Conservation (phyloP, 2,113 vertebrate species). For the Nansenia antarctica region DNA sequence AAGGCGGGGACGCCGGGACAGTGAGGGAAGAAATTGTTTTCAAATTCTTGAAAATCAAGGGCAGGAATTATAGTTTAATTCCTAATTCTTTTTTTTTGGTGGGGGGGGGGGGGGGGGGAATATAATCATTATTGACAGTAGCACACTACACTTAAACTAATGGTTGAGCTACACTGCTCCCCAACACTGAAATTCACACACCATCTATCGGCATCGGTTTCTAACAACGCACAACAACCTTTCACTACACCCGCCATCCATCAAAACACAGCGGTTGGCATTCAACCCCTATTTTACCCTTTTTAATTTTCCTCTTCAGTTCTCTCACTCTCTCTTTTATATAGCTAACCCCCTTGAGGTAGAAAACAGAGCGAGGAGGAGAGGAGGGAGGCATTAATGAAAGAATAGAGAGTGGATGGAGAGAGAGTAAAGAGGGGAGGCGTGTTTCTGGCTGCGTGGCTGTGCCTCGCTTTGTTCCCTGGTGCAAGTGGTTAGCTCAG, state of each 20-base stretch:
- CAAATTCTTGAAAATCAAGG: no score
- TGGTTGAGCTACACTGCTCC: no score
- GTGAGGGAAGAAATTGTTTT: no score
- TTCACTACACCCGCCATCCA: background rate
- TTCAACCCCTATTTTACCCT: conserved; percentile 27
- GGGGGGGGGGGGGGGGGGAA: no score
- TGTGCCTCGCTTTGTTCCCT: conserved; percentile 54
- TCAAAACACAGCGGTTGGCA: background rate
- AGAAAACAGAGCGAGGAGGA: conserved; percentile 37
- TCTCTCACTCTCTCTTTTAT: background rate
- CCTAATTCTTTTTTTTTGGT: no score
- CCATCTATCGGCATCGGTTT: background rate
- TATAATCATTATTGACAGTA: no score
- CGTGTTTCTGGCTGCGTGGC: background rate
- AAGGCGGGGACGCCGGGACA: no score
- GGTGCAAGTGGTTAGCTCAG: conserved; percentile 24
- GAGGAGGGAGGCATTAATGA: conserved; percentile 10
- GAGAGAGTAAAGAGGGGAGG: conserved; percentile 23
- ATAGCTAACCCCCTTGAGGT: conserved; percentile 28
- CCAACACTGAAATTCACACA: no score
- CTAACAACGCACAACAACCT: background rate
- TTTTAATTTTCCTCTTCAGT: background rate
- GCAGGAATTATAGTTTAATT: no score
- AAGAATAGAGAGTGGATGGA: conserved; percentile 30
- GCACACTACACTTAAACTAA: no score